phyloP scores from a whole-genome alignment of 1,140 invertebrate genomes.

The Leptinotarsa defecta region DNA sequence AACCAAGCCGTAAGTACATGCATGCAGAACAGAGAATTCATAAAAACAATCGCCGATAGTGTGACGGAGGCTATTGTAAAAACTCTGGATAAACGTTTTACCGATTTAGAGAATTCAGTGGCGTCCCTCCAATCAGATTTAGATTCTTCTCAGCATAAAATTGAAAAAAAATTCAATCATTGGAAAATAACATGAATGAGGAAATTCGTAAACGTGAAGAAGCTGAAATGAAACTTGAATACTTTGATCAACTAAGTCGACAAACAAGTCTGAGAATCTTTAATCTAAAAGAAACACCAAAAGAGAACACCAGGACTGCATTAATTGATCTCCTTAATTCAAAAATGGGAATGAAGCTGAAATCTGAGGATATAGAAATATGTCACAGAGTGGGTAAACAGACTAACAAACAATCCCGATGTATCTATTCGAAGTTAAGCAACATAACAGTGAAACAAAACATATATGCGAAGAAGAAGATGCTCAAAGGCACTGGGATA shows the following conservation, averaged over 20 bases:
- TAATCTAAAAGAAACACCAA: not conserved
- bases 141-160: slow-evolving; percentile 4
- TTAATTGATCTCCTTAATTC: not conserved
- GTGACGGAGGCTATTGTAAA: not conserved
- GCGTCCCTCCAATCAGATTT: slow-evolving; percentile 1
- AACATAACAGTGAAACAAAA: slow-evolving; percentile 7
- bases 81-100: not conserved
- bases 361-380: too few relatives aligned
- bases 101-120: slow-evolving; percentile 13
- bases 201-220: not conserved
- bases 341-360: slow-evolving; percentile 10
- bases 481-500: not conserved
- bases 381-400: not conserved
- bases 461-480: slow-evolving; percentile 3
- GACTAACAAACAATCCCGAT: not conserved
- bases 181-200: slow-evolving; percentile 10
- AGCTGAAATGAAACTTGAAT: not conserved
- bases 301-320: not conserved
- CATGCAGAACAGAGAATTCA: not conserved
- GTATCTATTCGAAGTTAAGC: not conserved
- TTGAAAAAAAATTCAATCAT: slow-evolving; percentile 10
- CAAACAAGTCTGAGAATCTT: slow-evolving; percentile 5
- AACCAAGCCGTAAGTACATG: not conserved
- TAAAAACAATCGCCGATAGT: not conserved
- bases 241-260: not conserved